A percentile compares a stretch with the other conserved stretches of the same genome.
Conservation (phyloP, 2,888 invertebrate species). For the Cephonodes hylas region DNA sequence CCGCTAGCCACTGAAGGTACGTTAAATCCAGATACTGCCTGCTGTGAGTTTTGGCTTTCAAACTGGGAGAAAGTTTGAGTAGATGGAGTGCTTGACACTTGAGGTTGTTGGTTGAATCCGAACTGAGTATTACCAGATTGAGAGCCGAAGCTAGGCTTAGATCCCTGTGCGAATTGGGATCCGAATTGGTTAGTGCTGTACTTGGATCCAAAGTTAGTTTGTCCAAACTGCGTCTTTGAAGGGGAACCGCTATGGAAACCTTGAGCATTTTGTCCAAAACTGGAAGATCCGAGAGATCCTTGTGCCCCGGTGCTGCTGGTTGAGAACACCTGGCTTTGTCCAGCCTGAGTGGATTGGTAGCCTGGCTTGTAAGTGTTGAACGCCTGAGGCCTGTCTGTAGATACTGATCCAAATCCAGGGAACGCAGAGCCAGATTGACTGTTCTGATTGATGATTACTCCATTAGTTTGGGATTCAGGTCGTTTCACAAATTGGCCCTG, state of each 20-base stretch:
- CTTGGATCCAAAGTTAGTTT: background rate
- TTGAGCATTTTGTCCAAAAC: background rate
- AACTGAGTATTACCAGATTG: background rate
- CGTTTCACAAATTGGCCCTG: conserved; percentile 47
- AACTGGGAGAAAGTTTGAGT: background rate
- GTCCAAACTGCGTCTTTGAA: background rate
- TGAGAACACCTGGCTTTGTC: background rate
- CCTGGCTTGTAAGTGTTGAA: background rate
- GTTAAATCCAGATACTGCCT: background rate
- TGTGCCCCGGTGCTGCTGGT: background rate
- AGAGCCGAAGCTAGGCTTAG: background rate
- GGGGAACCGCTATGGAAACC: background rate
- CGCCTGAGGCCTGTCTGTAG: background rate
- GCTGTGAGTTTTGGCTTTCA: background rate
- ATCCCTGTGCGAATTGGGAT: background rate
- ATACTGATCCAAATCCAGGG: conserved; percentile 20
- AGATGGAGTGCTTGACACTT: background rate
- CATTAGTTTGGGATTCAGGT: conserved; percentile 47
- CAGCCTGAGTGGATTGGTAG: background rate
- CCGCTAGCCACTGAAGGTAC: background rate
- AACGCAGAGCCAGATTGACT: conserved; percentile 37
- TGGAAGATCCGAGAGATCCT: background rate
- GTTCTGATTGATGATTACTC: conserved; percentile 52
- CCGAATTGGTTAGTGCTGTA: background rate
- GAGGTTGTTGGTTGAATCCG: background rate